Evolutionary conservation across 2,113 vertebrate species (phyloP).

Genomic region (Albula goreensis): DNA sequence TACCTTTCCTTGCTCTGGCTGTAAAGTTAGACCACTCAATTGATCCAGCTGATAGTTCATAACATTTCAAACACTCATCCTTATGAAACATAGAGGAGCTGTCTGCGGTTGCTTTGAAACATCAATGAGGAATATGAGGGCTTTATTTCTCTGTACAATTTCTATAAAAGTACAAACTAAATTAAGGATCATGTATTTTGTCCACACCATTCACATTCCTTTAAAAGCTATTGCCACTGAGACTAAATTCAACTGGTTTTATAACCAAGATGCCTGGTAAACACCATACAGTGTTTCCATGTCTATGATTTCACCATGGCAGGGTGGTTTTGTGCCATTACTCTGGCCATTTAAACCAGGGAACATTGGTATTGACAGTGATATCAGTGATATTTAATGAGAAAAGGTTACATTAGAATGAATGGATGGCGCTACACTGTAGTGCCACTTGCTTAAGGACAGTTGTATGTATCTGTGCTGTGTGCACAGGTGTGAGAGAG

Average conservation of each 20-base stretch:
- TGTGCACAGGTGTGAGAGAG: conserved; percentile 9
- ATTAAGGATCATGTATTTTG: not conserved
- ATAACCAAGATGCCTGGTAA: not conserved
- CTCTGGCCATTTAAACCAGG: not conserved
- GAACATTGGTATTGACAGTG: not conserved
- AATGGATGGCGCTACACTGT: not conserved
- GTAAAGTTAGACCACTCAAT: not conserved
- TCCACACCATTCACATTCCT: not conserved
- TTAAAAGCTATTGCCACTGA: not conserved
- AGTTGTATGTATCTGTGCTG: not conserved
- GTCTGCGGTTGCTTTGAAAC: not conserved
- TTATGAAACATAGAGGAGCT: not conserved
- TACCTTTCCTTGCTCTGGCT: not conserved
- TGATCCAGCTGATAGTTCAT: not conserved
- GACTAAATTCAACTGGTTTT: not conserved
- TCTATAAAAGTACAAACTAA: not conserved
- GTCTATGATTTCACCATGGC: not conserved
- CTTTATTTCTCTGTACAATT: not conserved
- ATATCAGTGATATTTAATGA: not conserved
- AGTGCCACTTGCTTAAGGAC: not conserved
- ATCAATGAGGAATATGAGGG: not conserved
- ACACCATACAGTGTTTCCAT: not conserved
- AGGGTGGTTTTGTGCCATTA: not conserved
- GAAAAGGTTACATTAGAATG: not conserved
- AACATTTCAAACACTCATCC: not conserved